Base-by-base conservation (phyloP, 2,797 vertebrate genomes). In the Darevskia mixta region DNA sequence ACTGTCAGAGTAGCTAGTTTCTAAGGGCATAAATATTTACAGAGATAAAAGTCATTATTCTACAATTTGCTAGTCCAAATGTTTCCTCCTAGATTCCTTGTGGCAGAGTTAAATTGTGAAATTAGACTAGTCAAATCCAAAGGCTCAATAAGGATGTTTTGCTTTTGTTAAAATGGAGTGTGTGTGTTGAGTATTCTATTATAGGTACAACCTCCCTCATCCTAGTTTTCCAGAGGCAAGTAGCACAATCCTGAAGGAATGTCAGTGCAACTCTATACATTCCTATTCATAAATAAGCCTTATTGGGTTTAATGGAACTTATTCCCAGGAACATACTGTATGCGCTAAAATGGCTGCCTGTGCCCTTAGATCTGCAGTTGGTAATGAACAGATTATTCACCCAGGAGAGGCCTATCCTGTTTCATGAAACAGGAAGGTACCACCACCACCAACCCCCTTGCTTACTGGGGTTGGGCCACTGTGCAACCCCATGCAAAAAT, bases 11-110 rank as follows among this genome's bases (percentile, higher is more conserved):
- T 69, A 69, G 82, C n/a, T 89, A 85, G 89, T 18, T 87, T 87
- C 92, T 86, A 78, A 79, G 35, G n/a, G 83, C 80, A 38, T 80
- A 93, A 92, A 90, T 86, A 85, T 83, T 92, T 88, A 85, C 77
- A 84, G 18, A 90, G 6, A 25, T 86, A 75, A 78, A 32, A 82
- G 29, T 7, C 81, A 0, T 43, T 17, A 1, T 81, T 13, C n/a
- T 79, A 55, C 27, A 55, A 58, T n/a, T 79, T 35, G 55, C 64
- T 55, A 72, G 5, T 73, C 58, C 81, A 90, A 35, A 85, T 79
- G 64, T 18, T 85, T 89, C 71, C 64, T 76, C 1, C 0, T 10
- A 58, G 10, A 8, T 1, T 88, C 69, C 61, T 93, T 91, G 10
- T 78, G 90, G 41, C 55, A 91, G 73, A 4, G 0, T 43, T 91